A percentile compares a stretch with the other conserved stretches of the same genome.
Evolutionary conservation across 2,888 invertebrate species (phyloP).

Genomic region (Portevinia maculata): DNA sequence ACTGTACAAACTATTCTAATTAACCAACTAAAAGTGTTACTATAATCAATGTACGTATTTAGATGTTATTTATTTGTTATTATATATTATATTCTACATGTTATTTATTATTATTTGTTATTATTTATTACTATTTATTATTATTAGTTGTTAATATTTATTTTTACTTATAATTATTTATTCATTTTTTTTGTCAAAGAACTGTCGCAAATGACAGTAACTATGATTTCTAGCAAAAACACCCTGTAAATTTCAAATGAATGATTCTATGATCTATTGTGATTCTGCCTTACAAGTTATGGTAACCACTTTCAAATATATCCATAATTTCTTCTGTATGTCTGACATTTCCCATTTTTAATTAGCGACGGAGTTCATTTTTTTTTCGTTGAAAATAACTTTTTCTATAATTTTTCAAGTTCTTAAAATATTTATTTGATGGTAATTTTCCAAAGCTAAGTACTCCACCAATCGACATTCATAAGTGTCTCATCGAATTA

Average conservation of each 20-base stretch:
- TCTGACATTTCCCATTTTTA: conserved; percentile 72
- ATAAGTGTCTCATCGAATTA: conserved; percentile 42
- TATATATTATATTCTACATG: too few species aligned
- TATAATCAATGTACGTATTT: too few species aligned
- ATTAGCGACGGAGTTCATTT: conserved; percentile 74
- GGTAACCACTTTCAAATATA: conserved; percentile 27
- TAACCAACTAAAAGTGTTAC: too few species aligned
- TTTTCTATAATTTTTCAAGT: conserved; percentile 72
- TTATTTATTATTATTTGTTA: too few species aligned
- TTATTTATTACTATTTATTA: too few species aligned
- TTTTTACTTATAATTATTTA: too few species aligned
- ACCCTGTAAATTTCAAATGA: neutral
- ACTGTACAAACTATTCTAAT: too few species aligned
- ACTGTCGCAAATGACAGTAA: too few species aligned
- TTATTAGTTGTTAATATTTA: too few species aligned
- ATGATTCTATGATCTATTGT: conserved; percentile 22
- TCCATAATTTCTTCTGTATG: conserved; percentile 41
- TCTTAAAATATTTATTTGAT: conserved; percentile 72
- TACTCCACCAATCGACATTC: neutral
- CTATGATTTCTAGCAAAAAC: too few species aligned
- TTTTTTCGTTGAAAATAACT: conserved; percentile 74
- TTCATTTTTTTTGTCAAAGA: too few species aligned
- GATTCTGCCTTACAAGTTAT: conserved; percentile 38
- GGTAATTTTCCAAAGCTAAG: conserved; percentile 56
- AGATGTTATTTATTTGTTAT: too few species aligned